Evolutionary conservation across 2,797 vertebrate species (phyloP), one percentile per base, ranked within the genome.

Genomic region (Buphagus erythrorhynchus): DNA sequence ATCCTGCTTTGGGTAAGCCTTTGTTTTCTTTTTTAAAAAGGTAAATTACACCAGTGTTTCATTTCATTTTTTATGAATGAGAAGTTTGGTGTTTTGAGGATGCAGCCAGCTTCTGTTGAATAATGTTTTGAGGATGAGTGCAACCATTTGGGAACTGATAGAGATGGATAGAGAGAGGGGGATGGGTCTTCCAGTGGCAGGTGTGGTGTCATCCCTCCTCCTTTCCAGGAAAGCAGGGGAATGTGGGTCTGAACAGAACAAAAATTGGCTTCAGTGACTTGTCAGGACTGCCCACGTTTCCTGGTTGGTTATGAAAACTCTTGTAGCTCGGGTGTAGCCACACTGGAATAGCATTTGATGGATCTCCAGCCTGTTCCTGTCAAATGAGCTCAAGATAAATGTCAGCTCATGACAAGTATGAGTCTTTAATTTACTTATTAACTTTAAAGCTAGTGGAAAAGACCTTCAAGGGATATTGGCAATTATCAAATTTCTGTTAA

Each of bases 341-440:
- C 33, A 57, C 29, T 73, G 33, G 17, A 85, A 63, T 33, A 74
- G 26, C 14, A 11, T 65, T 36, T 71, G 51, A 24, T 59, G 33
- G 38, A 58, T 21, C 35, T 93, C 35, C 58, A 76, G 40, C 25
- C 71, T 67, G 21, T 33, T 86, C 26, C 11, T 61, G 65, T 85
- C 54, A 90, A 79, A 78, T 26, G 35, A 90, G 40, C 33, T 89
- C 33, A 83, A 31, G 38, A 81, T 17, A 86, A 55, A 75, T 65
- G 29, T 49, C 63, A 90, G 46, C 31, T 83, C 36, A 35, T 84
- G 62, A 43, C 63, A 90, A 88, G 15, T 31, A 36, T 1, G 0
- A 81, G 75, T 62, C 48, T 86, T 91, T 79, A 62, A 79, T 94
- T 93, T 85, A 72, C n/a, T 79, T 76, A 43, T 74, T 80, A 46